A percentile compares a stretch with the other conserved stretches of the same genome.
phyloP scores from a whole-genome alignment of 2,113 vertebrate species.

The Agelaius phoeniceus region DNA sequence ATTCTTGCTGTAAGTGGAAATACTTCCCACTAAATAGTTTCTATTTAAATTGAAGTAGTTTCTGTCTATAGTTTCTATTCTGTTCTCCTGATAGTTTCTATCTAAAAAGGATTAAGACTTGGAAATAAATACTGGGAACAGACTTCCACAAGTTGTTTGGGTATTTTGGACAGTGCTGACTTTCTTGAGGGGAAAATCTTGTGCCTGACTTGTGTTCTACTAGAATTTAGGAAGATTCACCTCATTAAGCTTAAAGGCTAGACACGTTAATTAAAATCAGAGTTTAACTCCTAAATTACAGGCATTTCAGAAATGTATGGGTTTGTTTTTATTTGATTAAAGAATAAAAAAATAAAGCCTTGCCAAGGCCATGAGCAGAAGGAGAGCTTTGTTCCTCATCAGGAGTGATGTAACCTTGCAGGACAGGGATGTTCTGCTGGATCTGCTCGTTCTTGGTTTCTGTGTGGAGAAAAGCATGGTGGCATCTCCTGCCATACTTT shows the following conservation, averaged over 20 bases:
- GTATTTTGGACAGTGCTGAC: neutral
- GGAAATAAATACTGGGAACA: neutral
- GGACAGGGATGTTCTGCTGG: neutral
- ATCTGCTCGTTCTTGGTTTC: neutral
- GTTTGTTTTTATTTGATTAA: neutral
- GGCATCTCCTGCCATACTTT: neutral
- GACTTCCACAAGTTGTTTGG: neutral
- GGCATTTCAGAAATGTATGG: neutral
- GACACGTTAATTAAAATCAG: neutral
- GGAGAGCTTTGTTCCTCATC: neutral
- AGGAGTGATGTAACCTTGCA: neutral
- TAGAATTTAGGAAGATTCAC: neutral
- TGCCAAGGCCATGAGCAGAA: neutral
- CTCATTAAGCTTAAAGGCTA: neutral
- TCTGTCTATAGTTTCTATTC: neutral
- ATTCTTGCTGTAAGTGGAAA: neutral
- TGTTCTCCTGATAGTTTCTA: neutral
- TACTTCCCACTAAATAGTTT: neutral
- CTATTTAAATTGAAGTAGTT: neutral
- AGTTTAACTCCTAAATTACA: neutral
- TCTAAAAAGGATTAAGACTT: neutral
- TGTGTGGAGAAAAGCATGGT: neutral
- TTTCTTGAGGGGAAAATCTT: neutral
- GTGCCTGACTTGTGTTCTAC: neutral
- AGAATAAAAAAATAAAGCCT: neutral